Conservation (phyloP, 1,140 invertebrate genomes). For the Paraescarpia echinospica region DNA sequence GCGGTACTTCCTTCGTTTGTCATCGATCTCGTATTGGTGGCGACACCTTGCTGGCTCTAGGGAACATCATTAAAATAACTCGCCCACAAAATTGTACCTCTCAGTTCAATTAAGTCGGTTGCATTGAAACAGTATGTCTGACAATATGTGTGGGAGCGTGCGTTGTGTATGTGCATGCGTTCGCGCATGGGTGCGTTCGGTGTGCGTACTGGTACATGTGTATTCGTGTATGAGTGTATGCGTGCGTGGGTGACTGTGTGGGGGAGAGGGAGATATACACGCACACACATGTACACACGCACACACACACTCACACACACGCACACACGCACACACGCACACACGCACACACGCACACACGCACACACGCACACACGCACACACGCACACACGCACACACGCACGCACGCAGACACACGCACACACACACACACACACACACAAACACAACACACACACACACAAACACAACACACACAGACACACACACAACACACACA, state of each 20-base stretch:
- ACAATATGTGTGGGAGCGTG: background rate
- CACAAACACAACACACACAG: too few species aligned
- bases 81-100: background rate
- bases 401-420: too few species aligned
- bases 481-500: too few species aligned
- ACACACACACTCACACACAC: background rate
- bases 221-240: background rate
- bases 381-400: too few species aligned
- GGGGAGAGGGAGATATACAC: background rate
- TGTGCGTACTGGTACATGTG: background rate
- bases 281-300: background rate
- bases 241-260: background rate
- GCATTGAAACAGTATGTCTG: background rate
- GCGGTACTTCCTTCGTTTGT: background rate
- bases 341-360: too few species aligned
- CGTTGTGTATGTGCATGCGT: background rate
- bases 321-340: too few species aligned
- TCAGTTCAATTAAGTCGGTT: background rate
- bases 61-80: background rate
- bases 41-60: background rate
- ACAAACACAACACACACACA: too few species aligned
- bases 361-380: too few species aligned
- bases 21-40: background rate
- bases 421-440: too few species aligned
- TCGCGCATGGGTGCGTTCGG: background rate